phyloP scores from a whole-genome alignment of 2,113 vertebrate species.

The Ctenodactylus gundi region DNA sequence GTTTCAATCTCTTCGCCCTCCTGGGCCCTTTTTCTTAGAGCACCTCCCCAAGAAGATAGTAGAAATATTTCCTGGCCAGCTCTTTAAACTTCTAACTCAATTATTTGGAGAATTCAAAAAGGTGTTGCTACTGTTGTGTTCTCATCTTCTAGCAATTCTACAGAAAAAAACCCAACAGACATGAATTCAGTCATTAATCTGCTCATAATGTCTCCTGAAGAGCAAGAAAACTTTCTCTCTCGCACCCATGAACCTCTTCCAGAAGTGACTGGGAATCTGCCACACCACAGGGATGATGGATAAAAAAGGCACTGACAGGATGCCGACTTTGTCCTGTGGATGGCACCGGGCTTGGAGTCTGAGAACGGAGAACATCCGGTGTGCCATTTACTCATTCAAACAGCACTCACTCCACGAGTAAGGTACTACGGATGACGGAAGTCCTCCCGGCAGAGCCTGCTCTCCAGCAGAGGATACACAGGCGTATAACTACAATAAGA shows the following conservation, averaged over 20 bases:
- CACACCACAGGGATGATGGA: neutral
- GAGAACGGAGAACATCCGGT: neutral
- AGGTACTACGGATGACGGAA: rapidly evolving
- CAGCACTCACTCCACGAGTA: neutral
- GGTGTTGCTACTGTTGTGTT: neutral
- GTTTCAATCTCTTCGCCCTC: neutral
- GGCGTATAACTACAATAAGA: neutral
- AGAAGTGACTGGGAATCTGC: neutral
- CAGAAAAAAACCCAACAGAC: neutral
- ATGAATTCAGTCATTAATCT: neutral
- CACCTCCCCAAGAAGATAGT: neutral
- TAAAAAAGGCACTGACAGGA: neutral
- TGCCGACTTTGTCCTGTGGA: neutral
- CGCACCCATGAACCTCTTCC: neutral
- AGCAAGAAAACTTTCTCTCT: neutral
- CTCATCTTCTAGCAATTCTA: neutral
- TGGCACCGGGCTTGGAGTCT: neutral
- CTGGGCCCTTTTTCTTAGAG: neutral
- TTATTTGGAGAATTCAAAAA: neutral
- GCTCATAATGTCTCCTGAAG: neutral
- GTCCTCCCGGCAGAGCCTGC: neutral
- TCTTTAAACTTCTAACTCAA: neutral
- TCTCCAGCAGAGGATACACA: neutral
- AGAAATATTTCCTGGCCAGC: neutral
- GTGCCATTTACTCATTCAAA: neutral